Evolutionary conservation across 2,888 invertebrate species (phyloP).

Genomic region (Ctena decussata): DNA sequence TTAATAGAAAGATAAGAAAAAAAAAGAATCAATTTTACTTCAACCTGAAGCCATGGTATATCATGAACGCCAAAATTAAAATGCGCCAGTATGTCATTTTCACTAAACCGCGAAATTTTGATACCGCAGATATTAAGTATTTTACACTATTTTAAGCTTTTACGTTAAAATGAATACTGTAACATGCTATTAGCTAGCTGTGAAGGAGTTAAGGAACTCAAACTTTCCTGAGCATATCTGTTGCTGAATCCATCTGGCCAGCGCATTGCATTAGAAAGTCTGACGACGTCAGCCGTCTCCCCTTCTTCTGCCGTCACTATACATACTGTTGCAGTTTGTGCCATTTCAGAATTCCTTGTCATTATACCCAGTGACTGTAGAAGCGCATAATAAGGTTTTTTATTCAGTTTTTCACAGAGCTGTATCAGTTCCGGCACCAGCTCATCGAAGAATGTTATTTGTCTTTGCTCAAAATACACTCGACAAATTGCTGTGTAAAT

Average conservation of each 20-base stretch:
- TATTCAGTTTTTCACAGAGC: conserved; percentile 10
- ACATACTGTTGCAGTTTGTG: background rate
- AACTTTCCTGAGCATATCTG: background rate
- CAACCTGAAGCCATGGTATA: too few relatives aligned
- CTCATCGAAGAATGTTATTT: background rate
- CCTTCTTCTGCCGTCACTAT: background rate
- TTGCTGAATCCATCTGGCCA: background rate
- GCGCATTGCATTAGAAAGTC: background rate
- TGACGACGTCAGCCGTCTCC: background rate
- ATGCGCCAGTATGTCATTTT: too few relatives aligned
- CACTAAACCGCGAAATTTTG: too few relatives aligned
- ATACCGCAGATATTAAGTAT: too few relatives aligned
- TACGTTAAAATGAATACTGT: too few relatives aligned
- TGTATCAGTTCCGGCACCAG: background rate
- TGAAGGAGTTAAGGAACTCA: background rate
- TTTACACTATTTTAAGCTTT: too few relatives aligned
- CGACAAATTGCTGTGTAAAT: conserved; percentile 32
- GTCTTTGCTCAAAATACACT: conserved; percentile 22
- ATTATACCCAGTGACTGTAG: background rate
- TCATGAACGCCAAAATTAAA: too few relatives aligned
- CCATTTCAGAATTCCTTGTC: background rate
- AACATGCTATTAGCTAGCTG: background rate
- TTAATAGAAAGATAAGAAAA: too few relatives aligned
- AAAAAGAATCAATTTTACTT: too few relatives aligned
- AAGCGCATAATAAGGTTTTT: background rate